Base-by-base conservation (phyloP, 2,888 invertebrate genomes). In the Baccha elongata region DNA sequence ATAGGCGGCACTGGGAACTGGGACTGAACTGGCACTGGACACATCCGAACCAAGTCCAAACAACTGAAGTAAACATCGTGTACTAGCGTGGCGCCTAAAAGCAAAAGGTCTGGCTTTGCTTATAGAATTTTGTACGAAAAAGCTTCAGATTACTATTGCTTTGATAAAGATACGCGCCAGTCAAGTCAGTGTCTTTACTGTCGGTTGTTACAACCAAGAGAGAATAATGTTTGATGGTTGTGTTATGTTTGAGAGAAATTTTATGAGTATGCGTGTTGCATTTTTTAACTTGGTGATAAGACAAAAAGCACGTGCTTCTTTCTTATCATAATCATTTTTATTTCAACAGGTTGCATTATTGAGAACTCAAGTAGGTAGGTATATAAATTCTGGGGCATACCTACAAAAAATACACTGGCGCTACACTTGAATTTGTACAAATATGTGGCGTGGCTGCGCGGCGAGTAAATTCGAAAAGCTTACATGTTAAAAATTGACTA, bases 321-420 rank as follows among this genome's bases (percentile, higher is more conserved):
- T 23, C 60, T 67, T 75, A 81, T 81, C 76, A 67, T 11, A 8
- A 13, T 3, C 29, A 52, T 21, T 42, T 44, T 10, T 32, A 55
- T 46, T 46, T 71, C 76, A 81, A 76, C 81, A 81, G 71, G 81
- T 81, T 81, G 67, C 40, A 13, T n/a, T n/a, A 68, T 73, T 48
- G 44, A 44, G 7, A 13, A 32, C 4, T 32, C 4, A 32, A 32
- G 7, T 32, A n/a, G 26, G 6, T 26, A 26, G 55, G 35, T 37
- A n/a, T n/a, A n/a, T n/a, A n/a, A n/a, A n/a, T n/a, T n/a, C n/a
- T n/a, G n/a, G n/a, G n/a, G n/a, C n/a, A n/a, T n/a, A n/a, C n/a
- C n/a, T n/a, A n/a, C n/a, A n/a, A n/a, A n/a, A n/a, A n/a, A n/a
- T n/a, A n/a, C n/a, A n/a, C n/a, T n/a, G n/a, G n/a, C n/a, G n/a